Evolutionary conservation across 37 sponge, comb jelly and placozoan genomes (phyloP).

Genomic region (Trichoplax adhaerens): DNA sequence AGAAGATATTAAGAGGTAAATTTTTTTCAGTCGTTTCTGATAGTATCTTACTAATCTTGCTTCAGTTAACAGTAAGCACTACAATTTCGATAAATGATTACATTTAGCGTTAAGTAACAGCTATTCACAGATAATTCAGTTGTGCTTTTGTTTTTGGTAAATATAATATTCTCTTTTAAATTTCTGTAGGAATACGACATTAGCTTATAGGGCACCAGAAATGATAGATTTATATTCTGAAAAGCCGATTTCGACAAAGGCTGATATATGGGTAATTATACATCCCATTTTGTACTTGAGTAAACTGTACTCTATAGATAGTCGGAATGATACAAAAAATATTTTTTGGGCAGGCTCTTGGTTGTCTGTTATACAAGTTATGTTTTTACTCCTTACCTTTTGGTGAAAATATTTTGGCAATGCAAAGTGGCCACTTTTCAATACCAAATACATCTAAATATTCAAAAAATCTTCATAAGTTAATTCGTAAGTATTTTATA

Average conservation of each 20-base stretch:
- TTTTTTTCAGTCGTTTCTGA: not conserved
- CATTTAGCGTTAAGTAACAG: too few species aligned
- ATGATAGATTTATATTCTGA: constrained; percentile 84
- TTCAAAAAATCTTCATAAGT: constrained; percentile 39
- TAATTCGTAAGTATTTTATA: constrained; percentile 39
- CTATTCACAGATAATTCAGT: too few species aligned
- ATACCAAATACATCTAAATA: constrained; percentile 51
- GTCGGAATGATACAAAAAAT: too few species aligned
- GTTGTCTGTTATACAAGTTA: constrained; percentile 80
- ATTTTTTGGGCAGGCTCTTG: constrained; percentile 46
- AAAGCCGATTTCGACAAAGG: constrained; percentile 53
- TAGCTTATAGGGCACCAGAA: constrained; percentile 85
- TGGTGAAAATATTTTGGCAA: constrained; percentile 79
- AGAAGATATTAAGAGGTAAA: constrained; percentile 10
- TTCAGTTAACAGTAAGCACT: not conserved
- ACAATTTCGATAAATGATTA: not conserved
- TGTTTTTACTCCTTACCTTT: constrained; percentile 90
- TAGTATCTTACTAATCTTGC: not conserved
- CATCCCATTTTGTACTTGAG: too few species aligned
- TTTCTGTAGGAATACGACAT: constrained; percentile 52
- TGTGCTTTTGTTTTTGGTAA: too few species aligned
- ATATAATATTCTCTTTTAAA: not conserved
- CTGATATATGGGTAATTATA: constrained; percentile 80
- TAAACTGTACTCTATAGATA: too few species aligned
- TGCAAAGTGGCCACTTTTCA: constrained; percentile 49